A percentile compares a stretch with the other conserved stretches of the same genome.
Conservation (phyloP, 2,797 vertebrate species). For the Phoebastria nigripes region DNA sequence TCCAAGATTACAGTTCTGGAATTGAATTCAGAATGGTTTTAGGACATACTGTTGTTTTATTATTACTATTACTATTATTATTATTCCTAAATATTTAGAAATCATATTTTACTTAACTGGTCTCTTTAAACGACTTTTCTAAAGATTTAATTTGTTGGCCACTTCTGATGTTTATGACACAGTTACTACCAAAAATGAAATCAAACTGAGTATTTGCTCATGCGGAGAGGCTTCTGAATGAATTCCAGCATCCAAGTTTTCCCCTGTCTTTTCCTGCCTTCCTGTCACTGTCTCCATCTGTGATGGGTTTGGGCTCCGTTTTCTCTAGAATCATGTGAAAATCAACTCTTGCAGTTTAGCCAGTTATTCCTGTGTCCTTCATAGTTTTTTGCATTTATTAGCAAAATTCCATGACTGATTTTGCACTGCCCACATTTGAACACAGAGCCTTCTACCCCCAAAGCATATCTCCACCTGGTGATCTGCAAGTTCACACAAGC, state of each 20-base stretch:
- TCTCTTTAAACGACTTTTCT: neutral
- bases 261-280: neutral
- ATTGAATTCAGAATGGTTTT: neutral
- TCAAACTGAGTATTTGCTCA: neutral
- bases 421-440: accelerated
- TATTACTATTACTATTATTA: neutral
- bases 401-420: neutral
- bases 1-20: neutral
- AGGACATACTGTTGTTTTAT: neutral
- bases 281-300: neutral
- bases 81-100: neutral
- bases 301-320: neutral
- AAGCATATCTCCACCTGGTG: neutral
- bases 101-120: neutral
- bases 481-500: neutral
- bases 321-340: neutral
- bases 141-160: neutral
- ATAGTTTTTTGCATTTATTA: neutral
- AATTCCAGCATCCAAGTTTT: neutral
- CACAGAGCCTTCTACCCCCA: neutral
- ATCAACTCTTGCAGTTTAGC: neutral
- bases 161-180: neutral
- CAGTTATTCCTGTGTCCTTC: neutral
- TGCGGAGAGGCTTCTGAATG: neutral
- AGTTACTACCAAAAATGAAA: neutral